Evolutionary conservation across 2,113 vertebrate species (phyloP).

Genomic region (cattle (Bos taurus)): DNA sequence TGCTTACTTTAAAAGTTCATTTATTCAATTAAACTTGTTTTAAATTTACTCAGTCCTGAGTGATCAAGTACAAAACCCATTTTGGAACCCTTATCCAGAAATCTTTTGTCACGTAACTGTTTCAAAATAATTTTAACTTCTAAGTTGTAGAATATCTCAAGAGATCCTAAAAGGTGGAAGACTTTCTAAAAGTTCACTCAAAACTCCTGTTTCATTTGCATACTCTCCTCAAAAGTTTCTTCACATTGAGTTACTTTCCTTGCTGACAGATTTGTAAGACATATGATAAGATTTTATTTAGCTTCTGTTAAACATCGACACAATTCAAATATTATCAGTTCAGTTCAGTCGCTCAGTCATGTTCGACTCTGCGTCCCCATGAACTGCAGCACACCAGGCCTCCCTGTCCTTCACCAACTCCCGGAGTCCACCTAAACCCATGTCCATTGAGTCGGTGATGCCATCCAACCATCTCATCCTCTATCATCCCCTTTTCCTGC

Average conservation of each 20-base stretch:
- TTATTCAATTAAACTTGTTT: not conserved
- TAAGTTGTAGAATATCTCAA: not conserved
- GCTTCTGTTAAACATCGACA: too few species aligned
- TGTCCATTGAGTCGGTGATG: too few species aligned
- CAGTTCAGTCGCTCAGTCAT: too few species aligned
- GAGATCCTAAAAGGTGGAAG: not conserved
- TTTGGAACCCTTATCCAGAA: not conserved
- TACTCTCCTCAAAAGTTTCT: not conserved
- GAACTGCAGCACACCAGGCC: too few species aligned
- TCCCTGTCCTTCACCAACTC: too few species aligned
- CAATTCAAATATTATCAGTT: too few species aligned
- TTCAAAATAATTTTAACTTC: not conserved
- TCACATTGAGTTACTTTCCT: not conserved
- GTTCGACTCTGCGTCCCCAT: too few species aligned
- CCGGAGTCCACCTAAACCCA: too few species aligned
- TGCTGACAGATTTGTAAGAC: not conserved
- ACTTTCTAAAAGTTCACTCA: not conserved
- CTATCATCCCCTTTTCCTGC: too few species aligned
- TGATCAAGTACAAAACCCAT: not conserved
- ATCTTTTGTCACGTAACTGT: not conserved
- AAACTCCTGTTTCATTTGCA: not conserved
- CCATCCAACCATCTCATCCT: too few species aligned
- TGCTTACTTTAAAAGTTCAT: not conserved
- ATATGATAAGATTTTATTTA: not conserved
- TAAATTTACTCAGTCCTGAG: not conserved